Evolutionary conservation across 2,888 invertebrate species (phyloP), one percentile per base, ranked within the genome.

Genomic region (Macrophya alboannulata): DNA sequence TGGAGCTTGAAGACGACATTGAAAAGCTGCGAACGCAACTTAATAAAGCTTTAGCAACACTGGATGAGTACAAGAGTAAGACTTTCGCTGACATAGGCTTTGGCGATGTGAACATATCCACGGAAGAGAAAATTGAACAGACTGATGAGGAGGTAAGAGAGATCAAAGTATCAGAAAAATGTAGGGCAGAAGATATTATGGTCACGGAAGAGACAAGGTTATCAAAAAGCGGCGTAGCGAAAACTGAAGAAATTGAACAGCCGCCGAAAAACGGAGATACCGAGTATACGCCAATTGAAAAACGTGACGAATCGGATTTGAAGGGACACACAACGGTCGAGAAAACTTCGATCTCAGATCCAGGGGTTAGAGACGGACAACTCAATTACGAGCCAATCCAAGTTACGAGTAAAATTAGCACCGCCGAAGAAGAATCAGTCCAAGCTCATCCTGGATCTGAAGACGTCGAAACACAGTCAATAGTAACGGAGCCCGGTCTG

Each of bases 21-120:
- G 95, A 95, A 92, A 95, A 95, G 88, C 93, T 96, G 90, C 95
- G 95, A 92, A 94, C 94, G 89, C 95, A 95, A 93, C 93, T 96
- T 88, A 86, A 84, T 8, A 94, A 83, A 25, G 68, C 65, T 48
- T 21, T 43, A 25, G 65, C 68, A 15, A 62, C 83, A 31, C 45
- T 65, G 10, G 21, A 43, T 25, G 83, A 71, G n/a, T 65, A 83
- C 68, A 48, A 25, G 31, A 40, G 68, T 25, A 83, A 51, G 25
- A 83, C 83, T 45, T 65, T 83, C 6, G 84, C 87, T 4, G 86
- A 79, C 3, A 86, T 87, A 12, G 86, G 85, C 17, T 65, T 86
- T 1, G 84, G 85, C 1, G 86, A 85, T 4, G 86, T 85, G 40
- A 85, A 84, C 17, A 74, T 84, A 25, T 59, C 40, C 1, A 87